Conservation (phyloP, 2,113 vertebrate species). For the Donacobius atricapilla region DNA sequence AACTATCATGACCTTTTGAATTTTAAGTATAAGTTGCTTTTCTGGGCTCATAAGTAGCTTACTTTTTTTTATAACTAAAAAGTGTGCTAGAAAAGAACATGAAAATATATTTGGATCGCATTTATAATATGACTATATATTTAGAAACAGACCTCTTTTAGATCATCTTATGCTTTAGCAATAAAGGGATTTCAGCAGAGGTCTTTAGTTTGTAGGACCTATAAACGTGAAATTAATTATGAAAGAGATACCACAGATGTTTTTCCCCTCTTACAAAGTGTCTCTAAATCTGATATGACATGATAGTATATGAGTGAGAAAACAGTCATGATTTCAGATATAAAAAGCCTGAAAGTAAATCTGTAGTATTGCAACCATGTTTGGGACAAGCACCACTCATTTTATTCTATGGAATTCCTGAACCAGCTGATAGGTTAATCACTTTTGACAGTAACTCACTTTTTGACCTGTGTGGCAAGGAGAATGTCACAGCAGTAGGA, state of each 20-base stretch:
- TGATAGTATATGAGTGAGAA: neutral
- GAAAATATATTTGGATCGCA: neutral
- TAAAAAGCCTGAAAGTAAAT: neutral
- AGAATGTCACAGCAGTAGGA: slow-evolving; percentile 38
- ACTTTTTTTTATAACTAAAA: neutral
- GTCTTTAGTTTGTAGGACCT: neutral
- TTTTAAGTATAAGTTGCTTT: neutral
- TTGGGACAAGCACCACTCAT: neutral
- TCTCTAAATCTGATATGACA: neutral
- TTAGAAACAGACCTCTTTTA: neutral
- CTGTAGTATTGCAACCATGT: neutral
- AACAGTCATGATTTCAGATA: neutral
- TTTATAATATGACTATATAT: neutral
- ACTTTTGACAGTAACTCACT: slow-evolving; percentile 56
- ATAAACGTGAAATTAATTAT: neutral
- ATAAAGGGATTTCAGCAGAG: neutral
- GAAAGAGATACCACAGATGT: neutral
- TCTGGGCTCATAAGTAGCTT: neutral
- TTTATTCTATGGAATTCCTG: neutral
- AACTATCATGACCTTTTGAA: neutral
- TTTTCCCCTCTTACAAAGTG: neutral
- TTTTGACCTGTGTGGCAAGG: slow-evolving; percentile 48
- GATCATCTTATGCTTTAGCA: neutral
- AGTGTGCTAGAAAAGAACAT: rapidly evolving
- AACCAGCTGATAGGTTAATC: slow-evolving; percentile 42